Base-by-base conservation (phyloP, 53 echinoderm and acorn worm species). In the Zoroaster sp. region DNA sequence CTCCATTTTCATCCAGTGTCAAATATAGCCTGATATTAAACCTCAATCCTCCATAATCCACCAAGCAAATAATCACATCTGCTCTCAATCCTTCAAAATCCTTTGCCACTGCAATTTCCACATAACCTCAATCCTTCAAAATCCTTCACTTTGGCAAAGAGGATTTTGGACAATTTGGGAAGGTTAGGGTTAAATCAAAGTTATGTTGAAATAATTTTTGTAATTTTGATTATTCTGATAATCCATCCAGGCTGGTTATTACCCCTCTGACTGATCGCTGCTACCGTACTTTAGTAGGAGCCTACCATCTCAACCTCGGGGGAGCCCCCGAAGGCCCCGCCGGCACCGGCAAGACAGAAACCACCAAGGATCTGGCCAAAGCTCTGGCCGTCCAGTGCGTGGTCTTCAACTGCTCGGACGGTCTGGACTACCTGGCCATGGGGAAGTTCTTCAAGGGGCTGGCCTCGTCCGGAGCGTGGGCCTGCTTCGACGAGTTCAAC, bases 401-500 rank as follows among this genome's bases (percentile, higher is more conserved):
- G 45, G 99, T 99, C 40, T 99, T 99, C 94, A 99, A 99, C 86
- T 99, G 99, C 86, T 99, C 99, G 0, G 99, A 99, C 78, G 99
- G 99, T 73, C 95, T 99, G 73, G 99, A 99, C 91, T 99, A 94
- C 91, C 93, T 99, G 30, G 99, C 99, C 80, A 99, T 99, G 99
- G 92, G 95, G 37, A 99, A 99, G 92, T 99, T 99, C 92, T 99
- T 99, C 92, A 99, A 99, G 80, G 99, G 99, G 10, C 83, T 99
- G 44, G 99, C 99, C 40, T 93, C 94, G 35, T 99, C 99, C 28
- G 99, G 99, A 37, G 99, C 99, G 47, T 99, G 99, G 99, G 99
- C 99, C 40, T 99, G 99, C 70, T 99, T 99, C 41, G 99, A 99
- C 72, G 99, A 99, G 80, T 99, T 99, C 96, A 99, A 99, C 83